Evolutionary conservation across 2,888 invertebrate species (phyloP).

Genomic region (Rhopalosiphum nymphaeae): DNA sequence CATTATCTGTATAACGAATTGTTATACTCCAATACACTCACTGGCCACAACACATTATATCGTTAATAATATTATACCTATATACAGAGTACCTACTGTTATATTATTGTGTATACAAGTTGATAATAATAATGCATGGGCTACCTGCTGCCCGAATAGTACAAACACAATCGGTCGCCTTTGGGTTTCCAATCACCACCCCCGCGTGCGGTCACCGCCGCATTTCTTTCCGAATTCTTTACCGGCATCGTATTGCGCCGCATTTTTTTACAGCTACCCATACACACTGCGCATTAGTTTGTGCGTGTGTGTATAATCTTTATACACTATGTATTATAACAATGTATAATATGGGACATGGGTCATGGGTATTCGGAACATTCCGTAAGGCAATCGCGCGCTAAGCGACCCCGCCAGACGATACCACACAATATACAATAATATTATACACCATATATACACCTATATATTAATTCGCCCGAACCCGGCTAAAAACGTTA

Average conservation of each 20-base stretch:
- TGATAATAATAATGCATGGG: not conserved
- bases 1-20: not conserved
- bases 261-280: constrained; percentile 9
- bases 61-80: not conserved
- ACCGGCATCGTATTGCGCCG: constrained; percentile 12
- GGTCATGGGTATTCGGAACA: not conserved
- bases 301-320: not conserved
- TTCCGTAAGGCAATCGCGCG: not conserved
- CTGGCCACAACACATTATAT: not conserved
- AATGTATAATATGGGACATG: not conserved
- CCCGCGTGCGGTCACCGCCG: constrained; percentile 11
- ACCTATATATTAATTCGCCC: not conserved
- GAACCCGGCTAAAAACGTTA: not conserved
- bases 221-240: constrained; percentile 32
- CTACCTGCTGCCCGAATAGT: not conserved
- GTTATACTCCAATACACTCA: not conserved
- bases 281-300: not conserved
- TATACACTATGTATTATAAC: not conserved
- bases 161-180: constrained; percentile 7
- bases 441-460: not conserved
- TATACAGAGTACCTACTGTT: not conserved
- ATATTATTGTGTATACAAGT: not conserved
- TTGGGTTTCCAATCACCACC: constrained; percentile 31
- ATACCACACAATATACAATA: not conserved
- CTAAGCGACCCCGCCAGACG: not conserved